These are phyloP conservation scores for Serripes groenlandicus DNA, from an alignment of 2,888 invertebrate genomes.

Conservation along the genomic window DNA sequence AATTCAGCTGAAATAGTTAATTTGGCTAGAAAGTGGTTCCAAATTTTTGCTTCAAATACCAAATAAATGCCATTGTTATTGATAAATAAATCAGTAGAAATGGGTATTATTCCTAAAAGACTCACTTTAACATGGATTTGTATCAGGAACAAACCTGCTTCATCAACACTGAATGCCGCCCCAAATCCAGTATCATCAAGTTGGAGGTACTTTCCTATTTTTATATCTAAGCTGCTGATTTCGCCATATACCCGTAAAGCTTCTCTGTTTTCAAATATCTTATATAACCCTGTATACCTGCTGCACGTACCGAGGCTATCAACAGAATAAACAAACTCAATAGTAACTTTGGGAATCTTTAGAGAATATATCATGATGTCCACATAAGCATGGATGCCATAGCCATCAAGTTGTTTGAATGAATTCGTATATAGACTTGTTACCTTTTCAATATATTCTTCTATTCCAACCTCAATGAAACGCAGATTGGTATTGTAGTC, in stretches of 20 bases:
- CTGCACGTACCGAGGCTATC: slow-evolving; percentile 37
- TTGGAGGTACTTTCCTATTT: no score
- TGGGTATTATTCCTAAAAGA: slow-evolving; percentile 27
- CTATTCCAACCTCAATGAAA: no score
- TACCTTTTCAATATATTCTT: no score
- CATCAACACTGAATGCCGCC: no score
- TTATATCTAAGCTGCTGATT: not conserved
- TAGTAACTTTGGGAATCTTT: slow-evolving; percentile 26
- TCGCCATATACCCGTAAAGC: slow-evolving; percentile 31
- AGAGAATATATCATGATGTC: slow-evolving; percentile 13
- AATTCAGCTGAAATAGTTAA: slow-evolving; percentile 43
- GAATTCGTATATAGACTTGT: no score
- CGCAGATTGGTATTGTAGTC: no score
- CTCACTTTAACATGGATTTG: no score
- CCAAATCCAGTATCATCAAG: no score
- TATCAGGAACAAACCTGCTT: no score
- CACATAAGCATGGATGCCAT: slow-evolving; percentile 35
- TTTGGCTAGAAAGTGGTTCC: slow-evolving; percentile 45
- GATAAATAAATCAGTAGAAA: slow-evolving; percentile 35
- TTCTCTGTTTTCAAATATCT: slow-evolving; percentile 37
- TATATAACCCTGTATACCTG: slow-evolving; percentile 30
- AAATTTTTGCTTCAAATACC: slow-evolving; percentile 46
- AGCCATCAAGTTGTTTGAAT: slow-evolving; percentile 11
- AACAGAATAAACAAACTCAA: slow-evolving; percentile 55
- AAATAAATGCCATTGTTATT: slow-evolving; percentile 13